A percentile compares a stretch with the other conserved stretches of the same genome.
These are phyloP conservation scores for Lymantria dispar DNA, from an alignment of 2,888 invertebrate species.

Conservation along the genomic window DNA sequence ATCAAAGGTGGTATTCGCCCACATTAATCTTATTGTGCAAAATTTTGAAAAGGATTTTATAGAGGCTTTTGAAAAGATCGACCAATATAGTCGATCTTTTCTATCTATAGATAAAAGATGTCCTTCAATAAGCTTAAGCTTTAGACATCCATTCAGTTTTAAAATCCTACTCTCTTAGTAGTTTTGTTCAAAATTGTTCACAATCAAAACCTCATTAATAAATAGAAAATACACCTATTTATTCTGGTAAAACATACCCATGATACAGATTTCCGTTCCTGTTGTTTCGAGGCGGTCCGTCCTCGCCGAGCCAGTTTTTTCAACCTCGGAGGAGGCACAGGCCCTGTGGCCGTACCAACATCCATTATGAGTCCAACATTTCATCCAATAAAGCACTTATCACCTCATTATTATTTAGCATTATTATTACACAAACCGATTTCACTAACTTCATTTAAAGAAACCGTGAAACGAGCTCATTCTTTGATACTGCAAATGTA, in stretches of 20 bases:
- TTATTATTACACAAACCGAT: slow-evolving; percentile 40
- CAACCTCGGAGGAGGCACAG: slow-evolving; percentile 72
- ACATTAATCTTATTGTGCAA: slow-evolving; percentile 37
- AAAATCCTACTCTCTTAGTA: background rate
- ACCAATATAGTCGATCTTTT: too few relatives aligned
- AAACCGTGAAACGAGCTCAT: slow-evolving; percentile 58
- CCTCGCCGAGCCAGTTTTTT: slow-evolving; percentile 65
- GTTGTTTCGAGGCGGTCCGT: slow-evolving; percentile 55
- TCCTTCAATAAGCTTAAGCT: background rate
- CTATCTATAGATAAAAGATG: background rate
- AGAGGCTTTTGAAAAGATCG: background rate
- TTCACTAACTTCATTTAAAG: slow-evolving; percentile 59
- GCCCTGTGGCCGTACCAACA: slow-evolving; percentile 38
- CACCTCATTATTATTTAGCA: slow-evolving; percentile 28
- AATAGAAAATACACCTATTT: background rate
- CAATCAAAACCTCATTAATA: background rate
- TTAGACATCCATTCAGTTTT: background rate
- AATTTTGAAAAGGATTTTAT: slow-evolving; percentile 3
- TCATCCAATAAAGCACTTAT: slow-evolving; percentile 35
- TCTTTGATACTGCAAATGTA: slow-evolving; percentile 6
- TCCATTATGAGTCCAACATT: slow-evolving; percentile 43
- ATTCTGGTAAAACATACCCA: slow-evolving; percentile 52
- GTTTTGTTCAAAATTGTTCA: background rate
- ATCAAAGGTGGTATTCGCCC: slow-evolving; percentile 44
- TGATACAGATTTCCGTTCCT: slow-evolving; percentile 63